A percentile compares a stretch with the other conserved stretches of the same genome.
Evolutionary conservation across 1,140 invertebrate species (phyloP).

Genomic region (Octopus bimaculoides): DNA sequence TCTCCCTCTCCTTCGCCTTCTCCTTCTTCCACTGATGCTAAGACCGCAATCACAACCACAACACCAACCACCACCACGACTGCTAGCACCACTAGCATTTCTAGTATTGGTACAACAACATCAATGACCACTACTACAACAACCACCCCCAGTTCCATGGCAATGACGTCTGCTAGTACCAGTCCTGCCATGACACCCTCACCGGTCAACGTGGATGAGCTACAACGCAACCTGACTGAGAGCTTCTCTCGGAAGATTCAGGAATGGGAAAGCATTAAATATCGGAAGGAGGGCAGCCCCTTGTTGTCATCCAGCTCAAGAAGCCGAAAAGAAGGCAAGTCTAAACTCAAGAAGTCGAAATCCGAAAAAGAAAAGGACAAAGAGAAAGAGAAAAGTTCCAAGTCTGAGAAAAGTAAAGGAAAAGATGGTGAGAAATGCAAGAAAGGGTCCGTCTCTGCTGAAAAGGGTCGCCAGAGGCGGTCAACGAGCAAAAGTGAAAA

Average conservation of each 20-base stretch:
- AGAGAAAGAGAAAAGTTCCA: conserved; percentile 65
- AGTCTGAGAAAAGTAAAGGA: conserved; percentile 65
- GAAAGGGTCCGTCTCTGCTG: conserved; percentile 62
- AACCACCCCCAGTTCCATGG: too few relatives aligned
- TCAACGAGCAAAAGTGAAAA: conserved; percentile 59
- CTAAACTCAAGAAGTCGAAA: conserved; percentile 41
- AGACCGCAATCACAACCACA: too few relatives aligned
- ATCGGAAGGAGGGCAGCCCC: conserved; percentile 35
- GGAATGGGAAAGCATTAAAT: conserved; percentile 68
- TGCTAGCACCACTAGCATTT: too few relatives aligned
- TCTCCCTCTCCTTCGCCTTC: conserved; percentile 26
- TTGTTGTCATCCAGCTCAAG: conserved; percentile 28
- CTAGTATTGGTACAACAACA: too few relatives aligned
- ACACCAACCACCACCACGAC: too few relatives aligned
- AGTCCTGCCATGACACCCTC: conserved; percentile 19
- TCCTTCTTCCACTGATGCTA: neutral
- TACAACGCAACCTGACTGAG: conserved; percentile 68
- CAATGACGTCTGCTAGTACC: conserved; percentile 18
- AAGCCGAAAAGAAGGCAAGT: conserved; percentile 37
- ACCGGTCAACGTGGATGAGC: conserved; percentile 58
- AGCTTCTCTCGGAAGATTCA: conserved; percentile 72
- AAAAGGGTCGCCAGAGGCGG: conserved; percentile 48
- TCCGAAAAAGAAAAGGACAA: conserved; percentile 45
- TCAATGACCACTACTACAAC: too few relatives aligned
- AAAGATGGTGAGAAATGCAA: conserved; percentile 57